Percentiles rank a stretch among this genome's conserved stretches.
Conservation (phyloP, 1,140 invertebrate species). For the Aphaenogaster ashmeadi region DNA sequence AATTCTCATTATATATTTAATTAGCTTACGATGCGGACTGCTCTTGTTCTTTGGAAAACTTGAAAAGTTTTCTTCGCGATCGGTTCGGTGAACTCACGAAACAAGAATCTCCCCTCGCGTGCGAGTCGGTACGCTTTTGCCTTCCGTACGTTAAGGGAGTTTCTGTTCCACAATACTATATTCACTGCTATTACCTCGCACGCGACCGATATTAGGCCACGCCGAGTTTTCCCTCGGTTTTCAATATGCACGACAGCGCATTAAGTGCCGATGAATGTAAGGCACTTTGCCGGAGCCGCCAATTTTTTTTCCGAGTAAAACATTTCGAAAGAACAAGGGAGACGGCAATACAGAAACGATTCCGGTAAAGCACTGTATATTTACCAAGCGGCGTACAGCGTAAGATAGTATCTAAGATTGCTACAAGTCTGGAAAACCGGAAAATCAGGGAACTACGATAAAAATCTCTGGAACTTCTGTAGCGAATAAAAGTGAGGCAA, state of each 20-base stretch:
- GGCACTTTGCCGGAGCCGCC: constrained; percentile 6
- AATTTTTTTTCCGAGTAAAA: constrained; percentile 10
- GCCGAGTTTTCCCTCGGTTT: constrained; percentile 32
- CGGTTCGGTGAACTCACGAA: constrained; percentile 22
- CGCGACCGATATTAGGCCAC: constrained; percentile 58
- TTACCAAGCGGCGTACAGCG: not conserved
- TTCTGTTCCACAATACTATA: constrained; percentile 23
- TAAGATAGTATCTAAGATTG: constrained; percentile 44
- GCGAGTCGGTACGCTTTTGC: constrained; percentile 10
- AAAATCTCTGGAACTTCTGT: constrained; percentile 30
- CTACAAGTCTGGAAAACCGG: constrained; percentile 29
- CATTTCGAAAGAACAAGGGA: not conserved
- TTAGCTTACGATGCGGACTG: not conserved
- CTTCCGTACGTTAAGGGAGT: not conserved
- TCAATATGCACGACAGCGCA: constrained; percentile 60
- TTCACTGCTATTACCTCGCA: constrained; percentile 37
- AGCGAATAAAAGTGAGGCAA: not conserved
- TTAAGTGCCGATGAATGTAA: constrained; percentile 39
- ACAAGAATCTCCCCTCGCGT: constrained; percentile 39
- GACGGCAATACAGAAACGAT: not conserved
- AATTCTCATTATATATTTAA: constrained; percentile 29
- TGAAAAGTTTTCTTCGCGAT: not conserved
- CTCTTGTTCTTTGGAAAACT: not conserved
- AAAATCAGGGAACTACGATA: constrained; percentile 39
- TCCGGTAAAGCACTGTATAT: constrained; percentile 37